Conservation (phyloP, 2,113 vertebrate species). For the Macroglossus sobrinus region DNA sequence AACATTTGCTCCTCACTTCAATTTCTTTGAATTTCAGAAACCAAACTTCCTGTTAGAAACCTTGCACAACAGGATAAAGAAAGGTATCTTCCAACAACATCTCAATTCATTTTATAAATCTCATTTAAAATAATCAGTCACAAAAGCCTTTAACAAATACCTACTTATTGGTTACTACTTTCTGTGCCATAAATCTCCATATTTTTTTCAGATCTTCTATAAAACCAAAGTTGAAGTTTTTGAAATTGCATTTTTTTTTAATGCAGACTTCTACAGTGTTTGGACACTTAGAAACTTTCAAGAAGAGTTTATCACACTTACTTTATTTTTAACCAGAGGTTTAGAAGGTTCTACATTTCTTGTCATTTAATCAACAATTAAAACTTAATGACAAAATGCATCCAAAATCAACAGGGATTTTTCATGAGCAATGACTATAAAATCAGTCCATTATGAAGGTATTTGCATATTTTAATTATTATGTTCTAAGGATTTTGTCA, state of each 20-base stretch:
- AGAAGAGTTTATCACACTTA: neutral
- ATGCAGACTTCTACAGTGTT: neutral
- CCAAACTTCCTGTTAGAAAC: conserved; percentile 58
- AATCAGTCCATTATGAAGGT: conserved; percentile 47
- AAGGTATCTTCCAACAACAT: neutral
- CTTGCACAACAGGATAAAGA: neutral
- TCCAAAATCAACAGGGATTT: conserved; percentile 51
- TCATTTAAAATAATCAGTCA: neutral
- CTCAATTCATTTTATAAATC: neutral
- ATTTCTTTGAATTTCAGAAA: conserved; percentile 73
- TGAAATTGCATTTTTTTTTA: neutral
- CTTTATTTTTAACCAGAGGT: conserved; percentile 2
- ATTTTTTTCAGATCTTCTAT: neutral
- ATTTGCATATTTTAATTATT: conserved; percentile 67
- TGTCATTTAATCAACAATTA: conserved; percentile 57
- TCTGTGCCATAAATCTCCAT: neutral
- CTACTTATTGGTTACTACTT: neutral
- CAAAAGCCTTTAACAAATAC: neutral
- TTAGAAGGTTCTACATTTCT: conserved; percentile 41
- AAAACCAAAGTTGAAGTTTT: conserved; percentile 7
- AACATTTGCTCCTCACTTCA: conserved; percentile 78
- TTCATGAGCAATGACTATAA: conserved; percentile 32
- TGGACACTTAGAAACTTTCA: neutral
- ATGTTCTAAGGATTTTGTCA: conserved; percentile 39
- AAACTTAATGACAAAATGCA: conserved; percentile 53